Conservation (phyloP, 2,113 vertebrate species). For the Vimba vimba region DNA sequence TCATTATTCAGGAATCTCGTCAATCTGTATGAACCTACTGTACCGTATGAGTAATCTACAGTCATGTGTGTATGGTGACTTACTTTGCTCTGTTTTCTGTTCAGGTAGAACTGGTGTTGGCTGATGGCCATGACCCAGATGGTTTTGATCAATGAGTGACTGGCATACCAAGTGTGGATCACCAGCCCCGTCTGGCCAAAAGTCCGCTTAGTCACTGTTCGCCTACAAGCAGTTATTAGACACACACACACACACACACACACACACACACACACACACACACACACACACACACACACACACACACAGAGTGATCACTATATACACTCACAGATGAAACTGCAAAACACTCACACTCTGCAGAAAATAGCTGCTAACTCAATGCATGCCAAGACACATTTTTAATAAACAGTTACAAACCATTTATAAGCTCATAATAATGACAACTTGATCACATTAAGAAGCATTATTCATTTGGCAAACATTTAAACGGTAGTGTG, state of each 20-base stretch:
- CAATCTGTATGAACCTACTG: not conserved
- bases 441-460: not conserved
- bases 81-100: slow-evolving; percentile 98
- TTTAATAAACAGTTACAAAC: not conserved
- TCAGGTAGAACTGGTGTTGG: slow-evolving; percentile 98
- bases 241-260: slow-evolving; percentile 48
- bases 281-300: slow-evolving; percentile 45
- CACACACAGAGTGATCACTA: not conserved
- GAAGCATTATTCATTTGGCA: not conserved
- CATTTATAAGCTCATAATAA: not conserved
- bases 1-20: not conserved
- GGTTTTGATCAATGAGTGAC: slow-evolving; percentile 95
- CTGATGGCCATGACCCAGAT: slow-evolving; percentile 99
- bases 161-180: slow-evolving; percentile 98
- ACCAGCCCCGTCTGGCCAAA: slow-evolving; percentile 95
- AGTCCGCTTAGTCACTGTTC: slow-evolving; percentile 91
- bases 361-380: not conserved
- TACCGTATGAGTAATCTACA: not conserved
- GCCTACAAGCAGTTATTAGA: slow-evolving; percentile 75
- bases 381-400: not conserved
- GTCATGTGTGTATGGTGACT: slow-evolving; percentile 61
- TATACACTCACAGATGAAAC: not conserved
- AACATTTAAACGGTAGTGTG: not conserved
- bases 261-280: slow-evolving; percentile 41
- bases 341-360: not conserved